Base-by-base conservation (phyloP, 2,797 vertebrate species). In the Tangara arthus region DNA sequence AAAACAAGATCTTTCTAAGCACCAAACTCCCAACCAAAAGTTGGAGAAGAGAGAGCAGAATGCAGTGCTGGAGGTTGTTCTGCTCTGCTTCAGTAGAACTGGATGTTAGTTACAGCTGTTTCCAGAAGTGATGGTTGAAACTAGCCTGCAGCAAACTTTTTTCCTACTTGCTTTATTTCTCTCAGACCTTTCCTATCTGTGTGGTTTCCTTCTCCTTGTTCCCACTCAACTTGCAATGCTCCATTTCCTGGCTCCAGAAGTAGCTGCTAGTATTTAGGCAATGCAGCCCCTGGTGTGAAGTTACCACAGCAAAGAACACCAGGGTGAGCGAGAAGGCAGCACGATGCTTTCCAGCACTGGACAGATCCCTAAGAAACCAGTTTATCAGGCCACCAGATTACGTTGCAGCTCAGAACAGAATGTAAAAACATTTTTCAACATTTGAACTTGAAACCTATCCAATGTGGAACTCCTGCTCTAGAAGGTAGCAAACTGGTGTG, bases 401-500 rank as follows among this genome's bases (percentile, higher is more conserved):
- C 14, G 11, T 9, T 64, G 34, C 46, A 56, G 34, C 27, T 76
- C 3, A 3, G 16, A 84, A 79, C 5, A 79, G 11, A 63, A 53
- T 0, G 2, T 6, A 27, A 72, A 52, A 55, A 8, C 8, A 8
- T 34, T 57, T 27, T 65, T 46, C 23, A n/a, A 0, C 70, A 21
- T 60, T 69, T 61, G 57, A 64, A 42, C 7, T 12, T 22, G 18
- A 68, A 60, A 46, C 6, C 21, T 18, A 27, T 6, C 15, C 24
- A 42, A 1, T 1, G 11, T 30, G 21, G 11, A 82, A 34, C 27
- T 69, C 21, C 30, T 52, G 24, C 35, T 66, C 27, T 26, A 37
- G 21, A 76, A 49, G 32, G 39, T 11, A 82, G 28, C 23, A 30
- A 49, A 66, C 0, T 9, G 39, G 27, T 6, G 5, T 0, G 0